A percentile compares a stretch with the other conserved stretches of the same genome.
Evolutionary conservation across 2,797 vertebrate genomes (phyloP).

Genomic region (Apodemus agrarius): DNA sequence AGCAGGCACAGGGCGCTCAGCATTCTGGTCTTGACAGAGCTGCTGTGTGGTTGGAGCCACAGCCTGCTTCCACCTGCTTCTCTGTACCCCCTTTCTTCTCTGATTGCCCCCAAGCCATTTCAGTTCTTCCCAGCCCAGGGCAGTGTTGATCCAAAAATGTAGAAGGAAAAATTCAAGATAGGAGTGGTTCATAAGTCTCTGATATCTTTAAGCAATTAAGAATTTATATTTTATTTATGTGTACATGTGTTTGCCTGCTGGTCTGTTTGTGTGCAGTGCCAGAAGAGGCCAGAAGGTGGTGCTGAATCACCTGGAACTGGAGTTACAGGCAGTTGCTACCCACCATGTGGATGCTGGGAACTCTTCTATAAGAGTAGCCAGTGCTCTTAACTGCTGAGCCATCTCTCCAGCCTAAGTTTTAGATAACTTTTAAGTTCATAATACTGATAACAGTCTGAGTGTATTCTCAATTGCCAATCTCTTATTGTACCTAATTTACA

Average conservation of each 20-base stretch:
- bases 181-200: background rate
- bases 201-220: background rate
- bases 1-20: fast-evolving
- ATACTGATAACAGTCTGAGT: background rate
- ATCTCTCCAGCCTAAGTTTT: background rate
- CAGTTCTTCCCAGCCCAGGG: background rate
- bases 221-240: background rate
- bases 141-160: background rate
- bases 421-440: background rate
- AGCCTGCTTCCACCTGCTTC: too few species aligned
- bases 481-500: background rate
- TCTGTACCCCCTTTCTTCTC: fast-evolving
- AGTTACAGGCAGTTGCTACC: background rate
- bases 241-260: background rate
- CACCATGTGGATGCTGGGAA: background rate
- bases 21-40: background rate
- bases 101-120: background rate
- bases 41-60: fast-evolving
- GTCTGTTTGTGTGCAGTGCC: background rate
- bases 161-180: background rate
- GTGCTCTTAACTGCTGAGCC: background rate
- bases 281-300: background rate
- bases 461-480: background rate
- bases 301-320: background rate
- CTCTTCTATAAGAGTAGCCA: background rate